Evolutionary conservation across 1,140 invertebrate species (phyloP).

Genomic region (Asbolus verrucosus): DNA sequence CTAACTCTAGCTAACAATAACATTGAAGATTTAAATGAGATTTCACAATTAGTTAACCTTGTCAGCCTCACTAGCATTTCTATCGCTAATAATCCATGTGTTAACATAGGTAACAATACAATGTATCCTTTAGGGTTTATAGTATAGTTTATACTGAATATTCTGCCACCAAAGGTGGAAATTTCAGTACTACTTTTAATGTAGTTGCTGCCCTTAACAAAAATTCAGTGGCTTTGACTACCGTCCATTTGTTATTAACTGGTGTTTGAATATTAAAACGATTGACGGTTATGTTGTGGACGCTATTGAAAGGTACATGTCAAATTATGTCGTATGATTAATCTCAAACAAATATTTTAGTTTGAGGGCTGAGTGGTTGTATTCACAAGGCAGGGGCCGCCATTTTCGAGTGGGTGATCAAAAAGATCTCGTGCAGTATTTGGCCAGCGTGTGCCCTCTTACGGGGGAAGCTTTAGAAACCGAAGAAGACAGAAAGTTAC

Average conservation of each 20-base stretch:
- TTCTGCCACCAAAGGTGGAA: background rate
- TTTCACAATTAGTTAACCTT: constrained; percentile 83
- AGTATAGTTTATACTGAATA: too few relatives aligned
- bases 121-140: constrained; percentile 74
- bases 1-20: constrained; percentile 88
- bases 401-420: constrained; percentile 90
- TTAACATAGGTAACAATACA: constrained; percentile 75
- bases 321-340: constrained; percentile 11
- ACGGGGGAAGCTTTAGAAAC: constrained; percentile 81
- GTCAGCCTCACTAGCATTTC: constrained; percentile 83
- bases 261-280: constrained; percentile 88
- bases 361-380: constrained; percentile 94
- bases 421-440: constrained; percentile 82
- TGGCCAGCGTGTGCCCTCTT: constrained; percentile 81
- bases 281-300: constrained; percentile 91
- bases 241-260: constrained; percentile 92
- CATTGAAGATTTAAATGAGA: constrained; percentile 88
- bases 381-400: constrained; percentile 90
- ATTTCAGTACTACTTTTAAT: background rate
- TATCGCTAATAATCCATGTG: constrained; percentile 88
- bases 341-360: constrained; percentile 67
- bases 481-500: constrained; percentile 87
- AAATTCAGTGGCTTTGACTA: constrained; percentile 86
- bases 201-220: constrained; percentile 31
- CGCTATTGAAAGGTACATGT: constrained; percentile 85